These are phyloP conservation scores for Pandemis cinnamomeana DNA, from an alignment of 2,888 invertebrate species.

Conservation along the genomic window DNA sequence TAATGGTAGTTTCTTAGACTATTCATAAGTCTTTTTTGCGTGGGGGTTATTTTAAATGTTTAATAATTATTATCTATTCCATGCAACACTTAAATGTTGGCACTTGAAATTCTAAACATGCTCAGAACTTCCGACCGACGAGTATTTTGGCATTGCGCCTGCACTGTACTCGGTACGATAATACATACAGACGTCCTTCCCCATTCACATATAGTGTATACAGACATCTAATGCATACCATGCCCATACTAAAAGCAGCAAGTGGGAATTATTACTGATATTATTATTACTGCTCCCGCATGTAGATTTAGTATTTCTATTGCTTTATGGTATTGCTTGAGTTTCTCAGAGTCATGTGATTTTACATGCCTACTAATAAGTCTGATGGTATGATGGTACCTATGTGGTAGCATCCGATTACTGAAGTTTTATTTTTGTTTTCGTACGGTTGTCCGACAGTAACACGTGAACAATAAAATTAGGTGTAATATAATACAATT, in stretches of 20 bases:
- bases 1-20: too few relatives aligned
- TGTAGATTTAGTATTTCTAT: not conserved
- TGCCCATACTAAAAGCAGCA: not conserved
- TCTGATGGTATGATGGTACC: too few relatives aligned
- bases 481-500: too few relatives aligned
- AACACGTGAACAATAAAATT: too few relatives aligned
- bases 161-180: conserved; percentile 17
- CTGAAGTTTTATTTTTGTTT: too few relatives aligned
- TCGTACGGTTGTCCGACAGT: too few relatives aligned
- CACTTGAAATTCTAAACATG: conserved; percentile 29
- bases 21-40: too few relatives aligned
- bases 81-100: not conserved
- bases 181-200: conserved; percentile 5
- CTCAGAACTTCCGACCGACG: not conserved
- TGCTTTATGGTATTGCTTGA: not conserved
- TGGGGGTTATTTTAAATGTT: too few relatives aligned
- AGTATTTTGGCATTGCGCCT: conserved; percentile 32
- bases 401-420: too few relatives aligned
- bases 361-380: too few relatives aligned
- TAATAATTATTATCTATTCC: not conserved
- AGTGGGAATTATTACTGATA: not conserved
- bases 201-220: not conserved
- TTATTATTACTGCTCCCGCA: not conserved
- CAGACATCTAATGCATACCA: not conserved
- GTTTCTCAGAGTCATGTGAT: too few relatives aligned